Conservation (phyloP, 2,888 invertebrate genomes). For the Tipula helvola region DNA sequence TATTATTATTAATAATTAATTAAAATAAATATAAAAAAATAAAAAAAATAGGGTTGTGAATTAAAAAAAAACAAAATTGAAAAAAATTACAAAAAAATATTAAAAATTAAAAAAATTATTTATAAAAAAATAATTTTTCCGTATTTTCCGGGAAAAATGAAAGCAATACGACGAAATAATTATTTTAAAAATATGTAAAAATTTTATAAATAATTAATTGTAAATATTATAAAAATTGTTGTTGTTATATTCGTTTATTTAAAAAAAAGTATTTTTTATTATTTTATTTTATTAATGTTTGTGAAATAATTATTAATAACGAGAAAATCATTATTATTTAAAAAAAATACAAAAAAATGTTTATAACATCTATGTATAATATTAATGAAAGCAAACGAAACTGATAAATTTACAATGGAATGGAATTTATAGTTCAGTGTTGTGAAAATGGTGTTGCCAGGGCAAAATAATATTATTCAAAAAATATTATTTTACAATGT, state of each 20-base stretch:
- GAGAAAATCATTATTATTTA: neutral
- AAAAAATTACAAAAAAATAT: neutral
- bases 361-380: too few species aligned
- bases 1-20: neutral
- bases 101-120: neutral
- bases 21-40: neutral
- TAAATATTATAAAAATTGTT: neutral
- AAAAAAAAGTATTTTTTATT: neutral
- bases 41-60: constrained; percentile 10
- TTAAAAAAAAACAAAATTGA: neutral
- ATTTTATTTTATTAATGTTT: neutral
- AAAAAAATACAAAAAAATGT: too few species aligned
- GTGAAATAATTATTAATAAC: neutral
- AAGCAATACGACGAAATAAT: neutral
- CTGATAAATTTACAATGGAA: neutral
- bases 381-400: neutral
- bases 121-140: neutral
- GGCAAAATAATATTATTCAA: too few species aligned
- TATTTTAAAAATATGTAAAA: neutral
- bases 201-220: neutral
- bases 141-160: neutral
- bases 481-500: too few species aligned
- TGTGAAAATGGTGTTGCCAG: neutral
- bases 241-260: neutral
- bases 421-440: neutral